Evolutionary conservation across 2,888 invertebrate genomes (phyloP).

Genomic region (Drosophila formosana): DNA sequence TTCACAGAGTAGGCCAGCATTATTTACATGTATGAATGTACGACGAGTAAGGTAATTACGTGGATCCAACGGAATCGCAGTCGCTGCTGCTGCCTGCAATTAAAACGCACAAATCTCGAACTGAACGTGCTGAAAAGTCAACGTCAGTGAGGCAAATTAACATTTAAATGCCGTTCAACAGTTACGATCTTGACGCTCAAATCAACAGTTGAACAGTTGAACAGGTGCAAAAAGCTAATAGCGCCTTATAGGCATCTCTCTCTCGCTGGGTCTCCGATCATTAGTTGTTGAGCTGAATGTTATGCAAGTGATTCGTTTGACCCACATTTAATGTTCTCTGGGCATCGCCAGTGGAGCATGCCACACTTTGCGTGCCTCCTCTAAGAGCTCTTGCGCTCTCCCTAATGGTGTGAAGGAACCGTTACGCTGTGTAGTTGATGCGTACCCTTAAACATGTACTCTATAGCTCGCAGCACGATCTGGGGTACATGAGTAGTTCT

Average conservation of each 20-base stretch:
- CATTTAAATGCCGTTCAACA: conserved; percentile 70
- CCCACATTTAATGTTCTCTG: conserved; percentile 68
- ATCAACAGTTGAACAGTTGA: conserved; percentile 44
- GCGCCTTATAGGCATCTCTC: conserved; percentile 34
- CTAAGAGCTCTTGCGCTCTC: conserved; percentile 27
- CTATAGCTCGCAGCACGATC: background rate
- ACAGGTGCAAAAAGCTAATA: conserved; percentile 48
- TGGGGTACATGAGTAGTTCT: background rate
- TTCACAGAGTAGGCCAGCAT: conserved; percentile 55
- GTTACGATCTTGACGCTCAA: conserved; percentile 24
- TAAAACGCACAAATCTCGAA: conserved; percentile 56
- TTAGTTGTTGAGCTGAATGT: conserved; percentile 34
- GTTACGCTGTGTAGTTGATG: conserved; percentile 9
- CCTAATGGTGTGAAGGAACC: conserved; percentile 19
- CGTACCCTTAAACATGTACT: conserved; percentile 11
- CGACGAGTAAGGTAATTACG: conserved; percentile 48
- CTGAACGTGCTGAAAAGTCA: conserved; percentile 57
- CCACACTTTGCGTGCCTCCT: conserved; percentile 58
- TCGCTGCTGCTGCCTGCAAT: conserved; percentile 53
- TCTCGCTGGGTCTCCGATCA: conserved; percentile 21
- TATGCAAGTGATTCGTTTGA: conserved; percentile 64
- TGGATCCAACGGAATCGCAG: conserved; percentile 47
- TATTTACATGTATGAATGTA: conserved; percentile 17
- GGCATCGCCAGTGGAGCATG: conserved; percentile 50
- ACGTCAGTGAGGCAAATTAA: conserved; percentile 61